These are phyloP conservation scores for Nudaria mundana DNA, from an alignment of 2,888 invertebrate species.

Conservation along the genomic window DNA sequence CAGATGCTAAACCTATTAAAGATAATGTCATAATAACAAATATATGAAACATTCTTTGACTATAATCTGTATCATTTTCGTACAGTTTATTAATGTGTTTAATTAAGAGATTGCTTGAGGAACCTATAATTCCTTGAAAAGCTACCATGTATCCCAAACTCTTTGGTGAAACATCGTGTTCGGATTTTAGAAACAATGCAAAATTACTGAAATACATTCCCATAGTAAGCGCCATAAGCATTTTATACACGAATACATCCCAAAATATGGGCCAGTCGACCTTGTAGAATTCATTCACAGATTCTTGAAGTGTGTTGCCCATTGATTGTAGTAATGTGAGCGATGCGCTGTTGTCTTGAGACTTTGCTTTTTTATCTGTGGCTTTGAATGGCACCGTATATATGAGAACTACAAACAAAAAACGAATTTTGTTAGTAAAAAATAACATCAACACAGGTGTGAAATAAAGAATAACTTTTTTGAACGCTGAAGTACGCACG, in stretches of 20 bases:
- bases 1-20: conserved; percentile 59
- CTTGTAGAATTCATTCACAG: conserved; percentile 59
- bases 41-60: conserved; percentile 58
- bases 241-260: conserved; percentile 73
- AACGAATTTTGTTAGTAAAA: neutral
- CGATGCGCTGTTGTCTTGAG: conserved; percentile 14
- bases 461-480: too few species aligned
- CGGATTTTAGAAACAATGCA: conserved; percentile 63
- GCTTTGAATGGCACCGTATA: conserved; percentile 32
- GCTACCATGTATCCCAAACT: conserved; percentile 79
- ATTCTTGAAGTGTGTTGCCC: conserved; percentile 41
- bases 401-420: conserved; percentile 44
- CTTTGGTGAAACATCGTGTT: conserved; percentile 65
- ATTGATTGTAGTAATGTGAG: conserved; percentile 35
- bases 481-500: too few species aligned
- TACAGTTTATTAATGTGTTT: conserved; percentile 65
- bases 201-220: conserved; percentile 74
- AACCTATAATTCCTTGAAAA: conserved; percentile 68
- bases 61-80: conserved; percentile 55
- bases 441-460: too few species aligned
- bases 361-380: conserved; percentile 24
- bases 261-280: conserved; percentile 76
- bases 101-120: conserved; percentile 64
- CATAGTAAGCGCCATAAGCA: conserved; percentile 69
- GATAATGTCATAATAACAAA: conserved; percentile 62